phyloP scores from a whole-genome alignment of 2,113 vertebrate genomes.

The Pelecanoides urinatrix region DNA sequence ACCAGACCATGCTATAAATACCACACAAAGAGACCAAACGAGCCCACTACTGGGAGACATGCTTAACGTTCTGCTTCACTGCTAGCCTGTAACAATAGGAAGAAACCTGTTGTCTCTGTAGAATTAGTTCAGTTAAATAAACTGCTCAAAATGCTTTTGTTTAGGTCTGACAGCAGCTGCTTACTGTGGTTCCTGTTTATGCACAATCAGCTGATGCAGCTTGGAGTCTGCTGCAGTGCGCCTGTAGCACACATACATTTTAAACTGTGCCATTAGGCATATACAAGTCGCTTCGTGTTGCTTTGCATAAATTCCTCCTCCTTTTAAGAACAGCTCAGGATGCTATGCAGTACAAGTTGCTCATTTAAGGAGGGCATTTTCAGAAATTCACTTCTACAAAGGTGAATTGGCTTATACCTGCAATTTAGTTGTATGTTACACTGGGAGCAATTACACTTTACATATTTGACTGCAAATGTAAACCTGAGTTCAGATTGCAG shows the following conservation, averaged over 20 bases:
- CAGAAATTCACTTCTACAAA: background rate
- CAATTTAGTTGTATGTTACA: background rate
- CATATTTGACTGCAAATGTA: background rate
- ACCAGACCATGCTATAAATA: conserved; percentile 86
- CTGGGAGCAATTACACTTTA: background rate
- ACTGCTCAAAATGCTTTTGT: conserved; percentile 52
- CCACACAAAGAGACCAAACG: conserved; percentile 85
- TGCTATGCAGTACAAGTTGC: background rate
- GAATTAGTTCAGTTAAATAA: conserved; percentile 48
- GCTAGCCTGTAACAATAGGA: conserved; percentile 57
- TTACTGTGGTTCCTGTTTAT: conserved; percentile 27
- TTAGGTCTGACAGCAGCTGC: conserved; percentile 41
- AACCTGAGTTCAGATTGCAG: background rate
- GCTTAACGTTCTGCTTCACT: conserved; percentile 59
- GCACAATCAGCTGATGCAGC: conserved; percentile 7
- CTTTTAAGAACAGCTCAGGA: background rate
- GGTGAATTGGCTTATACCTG: background rate
- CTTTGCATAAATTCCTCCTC: background rate
- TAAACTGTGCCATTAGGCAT: background rate
- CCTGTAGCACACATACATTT: background rate
- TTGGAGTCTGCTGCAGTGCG: background rate
- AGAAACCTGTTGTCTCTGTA: conserved; percentile 66
- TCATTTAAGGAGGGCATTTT: background rate
- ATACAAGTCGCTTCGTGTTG: rapidly evolving
- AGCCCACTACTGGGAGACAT: conserved; percentile 63